A percentile compares a stretch with the other conserved stretches of the same genome.
These are phyloP conservation scores for Petrocephalus sullivani DNA, from an alignment of 2,797 vertebrate genomes.

Conservation along the genomic window DNA sequence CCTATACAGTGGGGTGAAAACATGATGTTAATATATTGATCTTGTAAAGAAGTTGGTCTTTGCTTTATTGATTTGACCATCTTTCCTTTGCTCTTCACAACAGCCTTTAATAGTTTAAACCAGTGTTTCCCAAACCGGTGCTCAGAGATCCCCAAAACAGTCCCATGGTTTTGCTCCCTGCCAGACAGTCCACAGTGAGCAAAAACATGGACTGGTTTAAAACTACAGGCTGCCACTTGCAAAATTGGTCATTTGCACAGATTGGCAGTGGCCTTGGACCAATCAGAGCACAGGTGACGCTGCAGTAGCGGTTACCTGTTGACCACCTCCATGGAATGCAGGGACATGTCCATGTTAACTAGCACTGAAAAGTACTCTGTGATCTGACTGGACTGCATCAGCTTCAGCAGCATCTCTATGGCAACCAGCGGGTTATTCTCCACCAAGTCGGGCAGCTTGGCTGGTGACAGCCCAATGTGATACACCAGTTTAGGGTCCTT, in stretches of 20 bases:
- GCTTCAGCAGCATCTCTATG: conserved; percentile 96
- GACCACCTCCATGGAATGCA: conserved; percentile 99
- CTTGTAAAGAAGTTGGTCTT: not conserved
- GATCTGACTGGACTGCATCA: conserved; percentile 99
- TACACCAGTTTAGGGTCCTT: conserved; percentile 96
- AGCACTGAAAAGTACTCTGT: conserved; percentile 96
- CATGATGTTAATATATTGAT: not conserved
- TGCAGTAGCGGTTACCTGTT: conserved; percentile 70
- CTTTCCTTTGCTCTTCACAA: not conserved
- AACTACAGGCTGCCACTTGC: not conserved
- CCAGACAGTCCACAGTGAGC: not conserved
- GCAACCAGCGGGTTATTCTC: conserved; percentile 98
- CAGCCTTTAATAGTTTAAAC: not conserved
- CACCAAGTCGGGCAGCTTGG: conserved; percentile 92
- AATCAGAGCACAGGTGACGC: not conserved
- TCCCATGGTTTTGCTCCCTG: not conserved
- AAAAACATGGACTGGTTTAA: not conserved
- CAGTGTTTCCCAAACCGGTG: not conserved
- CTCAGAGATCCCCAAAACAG: not conserved
- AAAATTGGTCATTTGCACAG: not conserved
- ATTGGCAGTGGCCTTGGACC: not conserved
- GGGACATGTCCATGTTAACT: conserved; percentile 99
- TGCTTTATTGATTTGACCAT: not conserved
- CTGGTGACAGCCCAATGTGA: conserved; percentile 88
- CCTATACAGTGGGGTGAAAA: conserved; percentile 53